Base-by-base conservation (phyloP, 1,140 invertebrate genomes). In the Aethina tumida region DNA sequence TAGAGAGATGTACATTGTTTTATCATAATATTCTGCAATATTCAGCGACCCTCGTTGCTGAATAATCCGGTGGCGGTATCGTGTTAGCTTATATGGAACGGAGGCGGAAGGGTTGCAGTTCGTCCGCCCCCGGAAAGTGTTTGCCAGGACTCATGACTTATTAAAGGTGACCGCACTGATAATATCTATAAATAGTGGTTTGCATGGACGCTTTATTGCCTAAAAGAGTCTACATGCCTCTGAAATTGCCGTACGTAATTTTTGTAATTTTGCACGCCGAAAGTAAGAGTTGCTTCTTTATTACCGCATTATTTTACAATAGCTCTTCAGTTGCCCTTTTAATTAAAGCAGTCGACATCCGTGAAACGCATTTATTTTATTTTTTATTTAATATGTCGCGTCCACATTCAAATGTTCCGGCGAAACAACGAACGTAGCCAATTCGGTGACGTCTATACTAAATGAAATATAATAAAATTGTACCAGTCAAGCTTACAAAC, bases 101-200 rank as follows among this genome's bases (percentile, higher is more conserved):
- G n/a, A 26, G 14, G 24, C 24, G 24, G 24, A 26, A 26, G 24
- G 24, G n/a, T n/a, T n/a, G n/a, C n/a, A n/a, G 24, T 26, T 10
- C 24, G 24, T 13, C 24, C 13, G 14, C 26, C 38, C 28, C 8
- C 19, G 38, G 30, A 40, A 34, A 33, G 13, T 25, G 35, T 26
- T 25, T 22, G 29, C 20, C 30, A 24, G 30, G 20, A 33, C 28
- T 34, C 38, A 40, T 40, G 38, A 40, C 30, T 40, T 40, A 34
- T 40, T 40, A 40, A 40, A 40, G 38, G 38, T 40, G 38, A 40
- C 38, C 38, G 38, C 27, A 24, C 19, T 34, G 38, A 40, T 40
- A 40, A 40, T 40, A 40, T 40, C 38, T 40, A 40, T 40, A 40
- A 40, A 40, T 25, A 40, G 38, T 13, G 38, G 38, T 30, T 40